A percentile compares a stretch with the other conserved stretches of the same genome.
Conservation (phyloP, 2,113 vertebrate genomes). For the Acanthochromis polyacanthus region DNA sequence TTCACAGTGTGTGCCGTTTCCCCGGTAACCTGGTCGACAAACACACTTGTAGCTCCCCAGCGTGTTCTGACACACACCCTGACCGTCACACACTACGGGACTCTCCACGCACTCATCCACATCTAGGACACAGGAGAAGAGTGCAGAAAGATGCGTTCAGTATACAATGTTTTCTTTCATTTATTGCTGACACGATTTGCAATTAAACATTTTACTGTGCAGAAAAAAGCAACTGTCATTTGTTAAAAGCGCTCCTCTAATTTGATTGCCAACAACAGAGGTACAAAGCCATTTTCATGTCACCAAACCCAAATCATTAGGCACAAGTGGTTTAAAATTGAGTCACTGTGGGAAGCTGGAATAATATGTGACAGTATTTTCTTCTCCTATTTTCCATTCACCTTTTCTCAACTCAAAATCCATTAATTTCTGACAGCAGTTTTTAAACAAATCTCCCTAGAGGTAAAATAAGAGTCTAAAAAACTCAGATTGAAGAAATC, state of each 20-base stretch:
- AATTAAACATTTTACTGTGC: neutral
- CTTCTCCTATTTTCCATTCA: neutral
- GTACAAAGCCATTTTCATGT: neutral
- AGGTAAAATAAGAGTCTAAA: too few relatives aligned
- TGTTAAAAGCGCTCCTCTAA: neutral
- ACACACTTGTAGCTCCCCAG: conserved; percentile 85
- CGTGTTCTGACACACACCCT: conserved; percentile 84
- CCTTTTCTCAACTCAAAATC: neutral
- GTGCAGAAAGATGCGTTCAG: neutral
- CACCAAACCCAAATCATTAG: conserved; percentile 11
- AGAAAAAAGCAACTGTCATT: neutral
- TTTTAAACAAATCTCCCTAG: too few relatives aligned
- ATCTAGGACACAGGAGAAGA: conserved; percentile 72
- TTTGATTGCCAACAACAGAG: conserved; percentile 3
- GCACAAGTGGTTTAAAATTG: neutral
- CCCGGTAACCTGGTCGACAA: conserved; percentile 84
- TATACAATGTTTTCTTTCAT: neutral
- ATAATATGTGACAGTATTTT: neutral
- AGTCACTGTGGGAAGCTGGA: neutral
- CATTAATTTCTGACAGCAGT: neutral
- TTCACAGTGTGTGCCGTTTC: conserved; percentile 88
- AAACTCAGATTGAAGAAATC: too few relatives aligned
- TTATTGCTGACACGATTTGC: neutral
- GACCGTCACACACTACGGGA: conserved; percentile 76
- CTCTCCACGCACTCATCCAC: conserved; percentile 84